Evolutionary conservation across 2,888 invertebrate species (phyloP), one percentile per base, ranked within the genome.

Genomic region (Phengaris arion): DNA sequence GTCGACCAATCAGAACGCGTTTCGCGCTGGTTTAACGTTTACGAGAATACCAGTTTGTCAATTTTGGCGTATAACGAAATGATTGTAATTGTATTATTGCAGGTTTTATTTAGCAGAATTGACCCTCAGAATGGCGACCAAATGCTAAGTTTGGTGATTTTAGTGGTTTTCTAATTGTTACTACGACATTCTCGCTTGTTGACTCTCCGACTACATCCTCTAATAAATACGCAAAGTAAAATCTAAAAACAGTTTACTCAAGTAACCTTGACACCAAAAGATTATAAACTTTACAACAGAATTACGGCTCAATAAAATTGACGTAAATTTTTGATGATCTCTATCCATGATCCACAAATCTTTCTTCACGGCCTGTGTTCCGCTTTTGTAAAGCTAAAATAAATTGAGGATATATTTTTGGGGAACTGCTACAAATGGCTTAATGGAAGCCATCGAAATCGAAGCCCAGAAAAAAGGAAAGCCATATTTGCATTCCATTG

Each of bases 181-280:
- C 15, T 57, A 57, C 6, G 8, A 15, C 13, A n/a, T 6, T 54
- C 6, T 13, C 9, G 15, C 57, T 15, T 15, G n/a, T 55, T 9
- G 1, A 15, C 9, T 59, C 2, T 57, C 57, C 7, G 15, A 57
- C 7, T 59, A 59, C 15, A 7, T n/a, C 55, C 55, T 15, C 8
- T 15, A n/a, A 57, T 15, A 55, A n/a, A 55, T 7, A 57, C n/a
- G 7, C 22, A 15, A 22, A 59, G 10, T 22, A n/a, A 5, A 59
- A 64, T 35, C 12, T 64, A 64, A 64, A 59, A 59, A 59, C 15
- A 59, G 22, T 6, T 57, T 8, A n/a, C 10, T 59, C 4, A n/a
- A 6, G 46, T 74, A 64, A 68, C 45, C 74, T 68, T 74, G 68
- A 51, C 74, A 68, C 68, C 8, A 48, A 46, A 46, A 69, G 9